A percentile compares a stretch with the other conserved stretches of the same genome.
Evolutionary conservation across 2,113 vertebrate genomes (phyloP).

Genomic region (Grus americana): DNA sequence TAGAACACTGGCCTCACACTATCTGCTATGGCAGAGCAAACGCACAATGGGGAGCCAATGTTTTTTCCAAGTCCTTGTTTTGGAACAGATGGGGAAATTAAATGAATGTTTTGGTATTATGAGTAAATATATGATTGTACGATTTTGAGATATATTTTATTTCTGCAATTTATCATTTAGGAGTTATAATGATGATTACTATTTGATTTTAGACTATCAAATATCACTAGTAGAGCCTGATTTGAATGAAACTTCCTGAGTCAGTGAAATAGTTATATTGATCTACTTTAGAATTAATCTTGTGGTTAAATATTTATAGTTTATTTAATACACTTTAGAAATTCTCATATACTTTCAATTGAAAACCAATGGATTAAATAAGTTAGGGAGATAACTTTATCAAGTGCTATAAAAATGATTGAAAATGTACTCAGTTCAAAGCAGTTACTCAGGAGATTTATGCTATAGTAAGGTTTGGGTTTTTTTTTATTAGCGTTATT

Average conservation of each 20-base stretch:
- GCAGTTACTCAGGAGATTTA: not conserved
- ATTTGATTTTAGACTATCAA: not conserved
- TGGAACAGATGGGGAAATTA: not conserved
- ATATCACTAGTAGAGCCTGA: not conserved
- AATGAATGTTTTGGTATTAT: not conserved
- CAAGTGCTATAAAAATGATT: not conserved
- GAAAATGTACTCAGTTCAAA: not conserved
- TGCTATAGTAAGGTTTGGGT: not conserved
- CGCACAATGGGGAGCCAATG: not conserved
- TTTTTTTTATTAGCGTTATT: not conserved
- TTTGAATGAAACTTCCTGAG: not conserved
- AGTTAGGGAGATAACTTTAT: not conserved
- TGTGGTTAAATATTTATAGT: not conserved
- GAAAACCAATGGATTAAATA: not conserved
- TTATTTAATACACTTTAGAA: conserved; percentile 2
- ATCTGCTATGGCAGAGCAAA: not conserved
- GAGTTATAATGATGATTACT: not conserved
- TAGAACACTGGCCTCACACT: not conserved
- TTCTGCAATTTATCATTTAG: not conserved
- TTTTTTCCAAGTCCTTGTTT: not conserved
- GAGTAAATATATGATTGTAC: not conserved
- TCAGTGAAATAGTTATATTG: not conserved
- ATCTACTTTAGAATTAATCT: not conserved
- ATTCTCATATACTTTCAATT: not conserved
- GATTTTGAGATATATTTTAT: not conserved